Conservation (phyloP, 1,140 invertebrate genomes). For the Pteromalus puparum region DNA sequence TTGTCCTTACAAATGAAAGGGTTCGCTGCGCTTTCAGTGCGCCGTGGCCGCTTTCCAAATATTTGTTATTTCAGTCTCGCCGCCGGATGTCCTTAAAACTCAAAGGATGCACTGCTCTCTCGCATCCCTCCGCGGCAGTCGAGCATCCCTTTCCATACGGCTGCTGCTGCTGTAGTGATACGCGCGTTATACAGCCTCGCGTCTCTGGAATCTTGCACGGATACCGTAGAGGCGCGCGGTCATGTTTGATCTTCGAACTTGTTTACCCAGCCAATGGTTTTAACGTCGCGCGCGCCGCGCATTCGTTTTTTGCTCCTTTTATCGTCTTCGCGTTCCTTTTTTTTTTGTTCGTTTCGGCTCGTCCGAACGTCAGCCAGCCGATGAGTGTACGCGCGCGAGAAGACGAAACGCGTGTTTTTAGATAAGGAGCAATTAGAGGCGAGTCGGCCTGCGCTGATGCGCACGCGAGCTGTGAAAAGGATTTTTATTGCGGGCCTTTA, state of each 20-base stretch:
- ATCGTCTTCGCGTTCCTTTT: constrained; percentile 3
- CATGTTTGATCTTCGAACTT: constrained; percentile 50
- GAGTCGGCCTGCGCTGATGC: neutral
- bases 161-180: neutral
- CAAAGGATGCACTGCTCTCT: constrained; percentile 32
- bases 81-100: constrained; percentile 64
- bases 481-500: constrained; percentile 56
- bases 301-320: constrained; percentile 5
- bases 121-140: neutral
- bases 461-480: constrained; percentile 53
- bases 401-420: constrained; percentile 50
- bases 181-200: neutral
- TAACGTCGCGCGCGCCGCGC: neutral
- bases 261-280: constrained; percentile 48
- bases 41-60: constrained; percentile 67
- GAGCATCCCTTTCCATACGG: constrained; percentile 46
- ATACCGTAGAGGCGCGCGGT: constrained; percentile 49
- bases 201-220: constrained; percentile 38
- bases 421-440: constrained; percentile 50
- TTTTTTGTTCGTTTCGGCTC: neutral
- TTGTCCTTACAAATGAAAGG: constrained; percentile 74
- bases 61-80: constrained; percentile 70
- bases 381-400: constrained; percentile 32
- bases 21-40: constrained; percentile 66
- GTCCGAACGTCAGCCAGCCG: constrained; percentile 7